These are phyloP conservation scores for Phalacrocorax carbo DNA, from an alignment of 2,113 vertebrate genomes.

Conservation along the genomic window DNA sequence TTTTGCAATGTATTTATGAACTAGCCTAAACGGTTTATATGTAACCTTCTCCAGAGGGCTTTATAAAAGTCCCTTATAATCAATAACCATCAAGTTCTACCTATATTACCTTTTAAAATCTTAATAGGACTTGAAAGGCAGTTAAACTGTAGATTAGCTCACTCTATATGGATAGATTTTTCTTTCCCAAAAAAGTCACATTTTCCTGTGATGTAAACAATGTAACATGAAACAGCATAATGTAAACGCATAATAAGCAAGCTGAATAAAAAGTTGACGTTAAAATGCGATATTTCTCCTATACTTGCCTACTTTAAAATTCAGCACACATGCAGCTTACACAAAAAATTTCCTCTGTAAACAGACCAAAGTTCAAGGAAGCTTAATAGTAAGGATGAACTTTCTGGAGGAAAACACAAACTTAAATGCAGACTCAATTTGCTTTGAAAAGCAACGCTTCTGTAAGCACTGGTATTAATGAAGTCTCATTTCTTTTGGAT, in stretches of 20 bases:
- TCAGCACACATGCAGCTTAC: not conserved
- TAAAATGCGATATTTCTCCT: not conserved
- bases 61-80: not conserved
- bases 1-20: not conserved
- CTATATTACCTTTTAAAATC: not conserved
- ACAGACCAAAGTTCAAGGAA: not conserved
- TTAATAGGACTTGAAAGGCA: not conserved
- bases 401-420: not conserved
- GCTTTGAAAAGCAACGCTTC: not conserved
- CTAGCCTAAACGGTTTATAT: not conserved
- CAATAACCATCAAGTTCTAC: not conserved
- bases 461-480: not conserved
- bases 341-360: not conserved
- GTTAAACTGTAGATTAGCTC: not conserved
- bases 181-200: rapidly evolving
- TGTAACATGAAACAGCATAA: not conserved
- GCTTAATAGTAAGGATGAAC: not conserved
- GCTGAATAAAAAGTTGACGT: not conserved
- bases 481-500: not conserved
- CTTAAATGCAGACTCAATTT: not conserved
- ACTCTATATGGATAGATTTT: not conserved
- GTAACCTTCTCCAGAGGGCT: not conserved
- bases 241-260: not conserved
- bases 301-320: not conserved
- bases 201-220: not conserved